Base-by-base conservation (phyloP, 1,140 invertebrate genomes). In the Metaphire vulgaris region DNA sequence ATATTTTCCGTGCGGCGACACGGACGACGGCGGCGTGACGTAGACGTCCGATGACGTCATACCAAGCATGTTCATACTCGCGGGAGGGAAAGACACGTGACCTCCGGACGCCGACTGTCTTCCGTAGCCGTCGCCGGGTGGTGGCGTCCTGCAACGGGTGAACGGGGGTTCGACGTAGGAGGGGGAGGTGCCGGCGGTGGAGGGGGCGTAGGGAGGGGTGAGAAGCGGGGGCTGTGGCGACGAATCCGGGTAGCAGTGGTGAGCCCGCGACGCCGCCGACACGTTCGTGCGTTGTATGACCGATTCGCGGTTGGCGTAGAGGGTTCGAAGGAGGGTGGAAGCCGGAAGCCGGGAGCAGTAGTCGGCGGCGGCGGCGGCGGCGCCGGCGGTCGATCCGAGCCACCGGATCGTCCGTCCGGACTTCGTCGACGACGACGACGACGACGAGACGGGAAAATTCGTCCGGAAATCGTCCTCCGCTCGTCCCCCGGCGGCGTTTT, bases 271-370 rank as follows among this genome's bases (percentile, higher is more conserved):
- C 29, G 89, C 90, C 16, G 91, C 91, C 77, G 92, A 91, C n/a
- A 93, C 91, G 82, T 93, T 94, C 21, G 93, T 93, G 29, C 95
- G 88, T n/a, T n/a, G n/a, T 80, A 98, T 98, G 0, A 98, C 95
- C 82, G 94, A 96, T 85, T 97, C 95, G 33, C 95, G 88, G 82
- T 94, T 97, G 2, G 92, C 94, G 84, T 97, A 97, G 0, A 97
- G 87, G 83, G 96, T 94, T 1, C 95, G 88, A 0, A 97, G 85
- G 1, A 97, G 88, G 0, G 93, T 93, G 0, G 95, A 94, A 0
- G 95, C 93, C 0, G 94, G 90, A 15, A 91, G 84, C 15, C 70
- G 16, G 6, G 41, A 56, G 41, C 21, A 56, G 21, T 56, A 56
- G 30, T 31, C 70, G 14, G 16, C 68, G 68, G n/a, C n/a, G n/a